phyloP scores from a whole-genome alignment of 2,797 vertebrate genomes.

The Micropoecilia bifurca region DNA sequence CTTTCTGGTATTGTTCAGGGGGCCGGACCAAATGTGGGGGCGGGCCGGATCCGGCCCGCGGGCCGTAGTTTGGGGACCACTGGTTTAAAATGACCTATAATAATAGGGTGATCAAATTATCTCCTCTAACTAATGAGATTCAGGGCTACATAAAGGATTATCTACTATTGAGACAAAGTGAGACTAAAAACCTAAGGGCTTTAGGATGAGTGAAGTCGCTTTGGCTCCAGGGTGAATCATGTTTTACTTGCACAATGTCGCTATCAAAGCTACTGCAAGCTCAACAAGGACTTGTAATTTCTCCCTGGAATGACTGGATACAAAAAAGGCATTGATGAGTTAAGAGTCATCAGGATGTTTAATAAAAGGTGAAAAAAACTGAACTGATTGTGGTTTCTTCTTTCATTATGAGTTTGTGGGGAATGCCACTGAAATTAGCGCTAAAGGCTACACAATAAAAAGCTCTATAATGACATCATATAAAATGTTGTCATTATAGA shows the following conservation, averaged over 20 bases:
- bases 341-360: neutral
- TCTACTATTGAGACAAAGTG: constrained; percentile 16
- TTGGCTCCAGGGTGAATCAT: constrained; percentile 6
- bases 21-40: too few species aligned
- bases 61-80: too few species aligned
- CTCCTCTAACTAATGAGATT: neutral
- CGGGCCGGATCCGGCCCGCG: too few species aligned
- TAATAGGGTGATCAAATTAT: neutral
- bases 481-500: neutral
- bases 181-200: constrained; percentile 8
- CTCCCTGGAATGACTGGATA: neutral
- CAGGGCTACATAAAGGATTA: neutral
- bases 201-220: neutral
- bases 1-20: too few species aligned
- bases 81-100: neutral
- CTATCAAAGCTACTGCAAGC: neutral
- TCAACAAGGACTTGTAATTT: neutral
- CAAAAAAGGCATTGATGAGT: neutral
- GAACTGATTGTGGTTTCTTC: neutral
- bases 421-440: neutral
- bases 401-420: neutral
- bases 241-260: neutral
- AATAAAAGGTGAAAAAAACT: neutral
- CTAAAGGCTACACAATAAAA: neutral
- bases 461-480: neutral